phyloP scores from a whole-genome alignment of 1,140 invertebrate genomes.

The Tetramorium simillimum region DNA sequence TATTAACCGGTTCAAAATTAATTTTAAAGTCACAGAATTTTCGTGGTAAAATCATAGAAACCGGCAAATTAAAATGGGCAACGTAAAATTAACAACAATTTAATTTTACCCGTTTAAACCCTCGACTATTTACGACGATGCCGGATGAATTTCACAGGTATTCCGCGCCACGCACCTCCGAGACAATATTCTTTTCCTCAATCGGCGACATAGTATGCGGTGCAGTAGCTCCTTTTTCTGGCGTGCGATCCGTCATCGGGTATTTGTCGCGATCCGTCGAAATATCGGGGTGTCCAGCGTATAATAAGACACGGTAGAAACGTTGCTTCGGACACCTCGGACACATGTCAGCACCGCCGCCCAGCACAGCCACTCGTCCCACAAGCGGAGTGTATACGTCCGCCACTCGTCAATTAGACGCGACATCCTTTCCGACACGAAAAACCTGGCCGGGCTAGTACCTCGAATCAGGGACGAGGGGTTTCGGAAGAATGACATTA shows the following conservation, averaged over 20 bases:
- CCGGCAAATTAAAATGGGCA: too few species aligned
- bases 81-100: background rate
- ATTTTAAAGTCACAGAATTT: background rate
- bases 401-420: slow-evolving; percentile 82
- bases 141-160: background rate
- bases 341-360: slow-evolving; percentile 76
- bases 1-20: background rate
- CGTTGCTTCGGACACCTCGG: slow-evolving; percentile 77
- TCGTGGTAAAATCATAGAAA: background rate
- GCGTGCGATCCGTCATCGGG: background rate
- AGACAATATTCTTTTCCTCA: slow-evolving; percentile 35
- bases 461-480: slow-evolving; percentile 74
- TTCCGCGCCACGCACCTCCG: background rate
- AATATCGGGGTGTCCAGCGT: slow-evolving; percentile 73
- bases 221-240: slow-evolving; percentile 33
- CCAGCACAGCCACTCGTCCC: slow-evolving; percentile 48
- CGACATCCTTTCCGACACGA: slow-evolving; percentile 75
- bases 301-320: slow-evolving; percentile 77
- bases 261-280: slow-evolving; percentile 75
- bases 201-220: background rate
- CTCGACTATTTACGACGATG: background rate
- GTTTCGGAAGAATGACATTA: slow-evolving; percentile 82
- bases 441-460: slow-evolving; percentile 79
- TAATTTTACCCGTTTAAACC: background rate
- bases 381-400: slow-evolving; percentile 60